Percentiles rank a stretch among this genome's conserved stretches.
These are phyloP conservation scores for Mus minutoides DNA, from an alignment of 2,797 vertebrate species.

Conservation along the genomic window DNA sequence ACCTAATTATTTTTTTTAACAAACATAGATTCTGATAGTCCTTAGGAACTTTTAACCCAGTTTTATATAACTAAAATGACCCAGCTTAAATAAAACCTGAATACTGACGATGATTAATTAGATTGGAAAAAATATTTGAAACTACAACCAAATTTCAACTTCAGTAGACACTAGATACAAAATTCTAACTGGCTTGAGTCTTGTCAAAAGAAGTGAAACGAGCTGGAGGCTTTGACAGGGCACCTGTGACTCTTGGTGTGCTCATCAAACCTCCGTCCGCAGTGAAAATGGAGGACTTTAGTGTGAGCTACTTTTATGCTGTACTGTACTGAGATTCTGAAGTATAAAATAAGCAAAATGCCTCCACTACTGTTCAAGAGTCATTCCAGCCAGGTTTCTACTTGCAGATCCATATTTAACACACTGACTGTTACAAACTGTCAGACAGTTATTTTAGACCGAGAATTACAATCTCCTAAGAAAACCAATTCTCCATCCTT, in stretches of 20 bases:
- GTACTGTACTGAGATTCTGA: not conserved
- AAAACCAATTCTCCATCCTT: conserved; percentile 48
- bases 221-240: not conserved
- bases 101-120: conserved; percentile 41
- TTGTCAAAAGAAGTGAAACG: conserved; percentile 6
- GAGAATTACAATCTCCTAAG: conserved; percentile 42
- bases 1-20: not conserved
- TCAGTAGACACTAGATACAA: conserved; percentile 45
- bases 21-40: conserved; percentile 6
- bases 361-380: conserved; percentile 34
- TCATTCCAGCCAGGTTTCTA: conserved; percentile 52
- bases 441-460: conserved; percentile 42
- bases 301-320: conserved; percentile 46
- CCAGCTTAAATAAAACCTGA: conserved; percentile 54
- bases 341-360: conserved; percentile 60
- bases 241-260: conserved; percentile 23
- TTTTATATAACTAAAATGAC: not conserved
- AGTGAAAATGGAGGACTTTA: conserved; percentile 43
- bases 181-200: conserved; percentile 53
- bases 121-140: conserved; percentile 45
- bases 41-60: conserved; percentile 19
- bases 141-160: not conserved
- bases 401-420: conserved; percentile 53
- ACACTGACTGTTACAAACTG: conserved; percentile 33
- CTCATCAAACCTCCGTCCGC: conserved; percentile 20